Conservation (phyloP, 2,797 vertebrate genomes). For the Halcyon badia region DNA sequence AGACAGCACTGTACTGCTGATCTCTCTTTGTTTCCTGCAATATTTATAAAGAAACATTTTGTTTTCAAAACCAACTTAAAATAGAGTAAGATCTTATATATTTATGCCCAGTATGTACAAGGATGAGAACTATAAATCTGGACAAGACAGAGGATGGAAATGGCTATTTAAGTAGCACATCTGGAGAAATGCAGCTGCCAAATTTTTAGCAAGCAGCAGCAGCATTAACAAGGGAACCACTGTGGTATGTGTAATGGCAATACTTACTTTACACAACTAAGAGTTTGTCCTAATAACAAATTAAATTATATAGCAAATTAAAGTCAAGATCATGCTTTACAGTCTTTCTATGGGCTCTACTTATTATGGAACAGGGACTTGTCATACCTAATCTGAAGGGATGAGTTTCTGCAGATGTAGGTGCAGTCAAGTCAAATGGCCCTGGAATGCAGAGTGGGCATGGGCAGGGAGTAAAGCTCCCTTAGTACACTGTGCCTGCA, state of each 20-base stretch:
- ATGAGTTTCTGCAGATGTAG: conserved; percentile 14
- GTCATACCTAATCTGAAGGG: background rate
- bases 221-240: conserved; percentile 18
- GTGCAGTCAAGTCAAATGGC: conserved; percentile 22
- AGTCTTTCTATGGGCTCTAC: background rate
- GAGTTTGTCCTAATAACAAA: background rate
- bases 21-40: background rate
- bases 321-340: background rate
- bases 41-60: background rate
- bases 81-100: background rate
- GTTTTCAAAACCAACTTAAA: background rate
- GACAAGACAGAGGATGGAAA: background rate
- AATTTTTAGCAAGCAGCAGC: background rate
- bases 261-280: conserved; percentile 9
- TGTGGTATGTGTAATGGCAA: background rate
- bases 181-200: conserved; percentile 43
- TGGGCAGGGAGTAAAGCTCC: conserved; percentile 2
- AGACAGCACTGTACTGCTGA: background rate
- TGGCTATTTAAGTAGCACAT: conserved; percentile 23
- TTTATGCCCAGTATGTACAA: background rate
- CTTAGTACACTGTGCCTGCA: background rate
- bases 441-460: background rate
- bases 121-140: background rate
- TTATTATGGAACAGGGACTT: background rate
- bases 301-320: conserved; percentile 6